Percentiles rank a stretch among this genome's conserved stretches.
Evolutionary conservation across 2,797 vertebrate genomes (phyloP).

Genomic region (Sebastes umbrosus): DNA sequence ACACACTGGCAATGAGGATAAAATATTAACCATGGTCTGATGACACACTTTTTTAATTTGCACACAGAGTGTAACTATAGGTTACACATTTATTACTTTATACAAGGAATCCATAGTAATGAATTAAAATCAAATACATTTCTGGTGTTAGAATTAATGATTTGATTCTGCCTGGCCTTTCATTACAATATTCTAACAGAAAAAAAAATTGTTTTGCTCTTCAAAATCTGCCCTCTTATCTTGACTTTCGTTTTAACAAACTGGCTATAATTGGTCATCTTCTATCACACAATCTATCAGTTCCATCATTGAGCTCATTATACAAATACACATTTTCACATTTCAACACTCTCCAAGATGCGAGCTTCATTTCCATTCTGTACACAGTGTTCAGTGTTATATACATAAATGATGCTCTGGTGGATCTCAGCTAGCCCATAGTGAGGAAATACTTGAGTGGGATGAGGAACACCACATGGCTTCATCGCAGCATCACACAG

Average conservation of each 20-base stretch:
- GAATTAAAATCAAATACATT: neutral
- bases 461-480: constrained; percentile 46
- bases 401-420: neutral
- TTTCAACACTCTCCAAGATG: neutral
- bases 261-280: neutral
- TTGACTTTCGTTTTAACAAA: neutral
- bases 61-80: neutral
- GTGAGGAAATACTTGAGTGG: neutral
- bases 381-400: neutral
- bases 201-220: neutral
- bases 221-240: neutral
- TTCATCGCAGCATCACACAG: constrained; percentile 36
- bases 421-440: neutral
- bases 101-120: neutral
- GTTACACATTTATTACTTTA: too few species aligned
- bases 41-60: neutral
- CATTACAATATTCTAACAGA: neutral
- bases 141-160: neutral
- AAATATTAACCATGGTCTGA: neutral
- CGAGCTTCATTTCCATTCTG: neutral
- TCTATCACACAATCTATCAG: neutral
- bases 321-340: neutral
- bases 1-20: neutral
- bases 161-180: neutral
- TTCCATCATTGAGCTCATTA: neutral